Conservation (phyloP, 2,888 invertebrate species). For the Himalopsyche tibetana region DNA sequence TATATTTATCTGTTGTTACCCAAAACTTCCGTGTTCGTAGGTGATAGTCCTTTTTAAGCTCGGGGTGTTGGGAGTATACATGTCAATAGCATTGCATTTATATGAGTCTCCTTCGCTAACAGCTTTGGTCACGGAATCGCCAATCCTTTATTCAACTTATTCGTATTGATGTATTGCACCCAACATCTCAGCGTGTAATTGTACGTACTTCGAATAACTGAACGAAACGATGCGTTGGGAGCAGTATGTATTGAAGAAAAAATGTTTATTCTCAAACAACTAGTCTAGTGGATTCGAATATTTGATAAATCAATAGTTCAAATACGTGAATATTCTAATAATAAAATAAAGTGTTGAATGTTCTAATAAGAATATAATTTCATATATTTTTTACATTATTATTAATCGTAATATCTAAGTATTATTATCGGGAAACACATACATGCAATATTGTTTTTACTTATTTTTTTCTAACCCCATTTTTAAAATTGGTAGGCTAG, state of each 20-base stretch:
- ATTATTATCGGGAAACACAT: too few species aligned
- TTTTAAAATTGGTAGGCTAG: too few species aligned
- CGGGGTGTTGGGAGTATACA: conserved; percentile 21
- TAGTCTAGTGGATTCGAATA: too few species aligned
- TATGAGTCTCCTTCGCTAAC: conserved; percentile 2
- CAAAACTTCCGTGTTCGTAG: conserved; percentile 19
- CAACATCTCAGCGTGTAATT: conserved; percentile 25
- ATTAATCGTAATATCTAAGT: too few species aligned
- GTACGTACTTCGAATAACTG: background rate
- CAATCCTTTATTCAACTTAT: conserved; percentile 26
- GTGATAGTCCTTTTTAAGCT: conserved; percentile 12
- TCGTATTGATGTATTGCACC: conserved; percentile 25
- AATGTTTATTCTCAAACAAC: too few species aligned
- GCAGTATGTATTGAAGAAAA: background rate
- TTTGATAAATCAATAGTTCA: too few species aligned
- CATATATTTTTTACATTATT: too few species aligned
- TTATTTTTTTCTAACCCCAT: too few species aligned
- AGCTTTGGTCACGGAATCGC: conserved; percentile 29
- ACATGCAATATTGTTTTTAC: too few species aligned
- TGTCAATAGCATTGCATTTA: conserved; percentile 15
- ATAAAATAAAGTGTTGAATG: too few species aligned
- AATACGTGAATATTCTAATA: too few species aligned
- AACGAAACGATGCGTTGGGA: background rate
- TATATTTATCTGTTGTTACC: background rate
- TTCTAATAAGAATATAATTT: too few species aligned